Conservation (phyloP, 2,113 vertebrate genomes). For the Sciurus niger region DNA sequence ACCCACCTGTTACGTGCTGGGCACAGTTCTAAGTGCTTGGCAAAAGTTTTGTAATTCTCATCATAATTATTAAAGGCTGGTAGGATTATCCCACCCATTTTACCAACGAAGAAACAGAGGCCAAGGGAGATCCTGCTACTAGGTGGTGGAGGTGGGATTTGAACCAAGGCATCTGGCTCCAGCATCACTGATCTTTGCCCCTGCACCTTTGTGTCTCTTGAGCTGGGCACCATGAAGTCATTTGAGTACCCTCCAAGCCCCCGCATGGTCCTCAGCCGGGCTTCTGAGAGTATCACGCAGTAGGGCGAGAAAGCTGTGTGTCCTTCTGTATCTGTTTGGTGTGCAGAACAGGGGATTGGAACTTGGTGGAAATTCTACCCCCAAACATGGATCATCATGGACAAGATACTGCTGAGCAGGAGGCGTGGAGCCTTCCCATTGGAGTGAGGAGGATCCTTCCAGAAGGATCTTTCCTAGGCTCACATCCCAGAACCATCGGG, state of each 20-base stretch:
- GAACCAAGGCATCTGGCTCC: background rate
- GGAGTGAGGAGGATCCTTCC: background rate
- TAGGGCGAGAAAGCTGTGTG: too few relatives aligned
- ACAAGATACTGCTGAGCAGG: background rate
- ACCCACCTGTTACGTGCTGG: accelerated
- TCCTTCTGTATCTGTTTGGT: background rate
- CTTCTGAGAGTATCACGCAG: background rate
- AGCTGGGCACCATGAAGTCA: accelerated
- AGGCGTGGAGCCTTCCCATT: background rate
- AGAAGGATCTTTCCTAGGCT: background rate
- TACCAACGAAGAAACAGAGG: background rate
- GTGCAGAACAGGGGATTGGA: background rate
- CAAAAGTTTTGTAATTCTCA: background rate
- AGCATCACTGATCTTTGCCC: background rate
- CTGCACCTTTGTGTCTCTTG: background rate
- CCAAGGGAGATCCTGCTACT: background rate
- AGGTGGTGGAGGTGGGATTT: background rate
- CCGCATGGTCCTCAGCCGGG: background rate
- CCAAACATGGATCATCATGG: background rate
- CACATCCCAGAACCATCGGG: background rate
- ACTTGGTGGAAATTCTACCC: background rate
- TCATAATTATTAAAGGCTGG: background rate
- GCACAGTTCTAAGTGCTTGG: background rate
- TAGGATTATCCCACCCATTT: background rate
- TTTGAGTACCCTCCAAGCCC: background rate